These are phyloP conservation scores for Buphagus erythrorhynchus DNA, from an alignment of 2,797 vertebrate species.

Conservation along the genomic window DNA sequence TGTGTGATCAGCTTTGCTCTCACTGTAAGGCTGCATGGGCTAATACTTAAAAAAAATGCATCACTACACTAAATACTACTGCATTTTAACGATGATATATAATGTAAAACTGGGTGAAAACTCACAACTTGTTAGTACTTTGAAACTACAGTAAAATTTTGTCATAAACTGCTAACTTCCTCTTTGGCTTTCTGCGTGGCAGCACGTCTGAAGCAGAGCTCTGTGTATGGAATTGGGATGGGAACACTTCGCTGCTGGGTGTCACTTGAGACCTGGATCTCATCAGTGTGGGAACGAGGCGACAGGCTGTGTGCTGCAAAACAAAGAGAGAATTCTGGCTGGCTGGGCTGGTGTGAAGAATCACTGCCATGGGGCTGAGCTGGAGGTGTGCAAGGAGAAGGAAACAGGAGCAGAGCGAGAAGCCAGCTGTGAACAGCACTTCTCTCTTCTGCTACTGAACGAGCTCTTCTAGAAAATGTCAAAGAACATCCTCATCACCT, in stretches of 20 bases:
- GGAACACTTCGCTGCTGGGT: background rate
- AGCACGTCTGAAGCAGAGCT: background rate
- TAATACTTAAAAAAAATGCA: background rate
- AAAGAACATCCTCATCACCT: background rate
- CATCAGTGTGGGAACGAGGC: background rate
- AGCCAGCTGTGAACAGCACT: background rate
- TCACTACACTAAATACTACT: background rate
- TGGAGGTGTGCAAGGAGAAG: background rate
- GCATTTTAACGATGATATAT: background rate
- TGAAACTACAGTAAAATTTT: background rate
- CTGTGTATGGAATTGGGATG: background rate
- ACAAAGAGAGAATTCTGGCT: background rate
- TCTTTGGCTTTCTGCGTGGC: background rate
- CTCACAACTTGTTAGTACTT: background rate
- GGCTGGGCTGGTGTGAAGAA: background rate
- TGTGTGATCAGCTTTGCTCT: background rate
- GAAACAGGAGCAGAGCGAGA: background rate
- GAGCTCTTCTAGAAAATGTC: background rate
- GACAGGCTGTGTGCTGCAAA: background rate
- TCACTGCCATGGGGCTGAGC: background rate
- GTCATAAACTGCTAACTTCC: background rate
- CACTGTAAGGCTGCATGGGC: background rate
- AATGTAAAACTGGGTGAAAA: background rate
- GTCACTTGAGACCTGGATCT: background rate
- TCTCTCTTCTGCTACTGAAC: background rate